Base-by-base conservation (phyloP, 2,888 invertebrate species). In the Griposia aprilina region DNA sequence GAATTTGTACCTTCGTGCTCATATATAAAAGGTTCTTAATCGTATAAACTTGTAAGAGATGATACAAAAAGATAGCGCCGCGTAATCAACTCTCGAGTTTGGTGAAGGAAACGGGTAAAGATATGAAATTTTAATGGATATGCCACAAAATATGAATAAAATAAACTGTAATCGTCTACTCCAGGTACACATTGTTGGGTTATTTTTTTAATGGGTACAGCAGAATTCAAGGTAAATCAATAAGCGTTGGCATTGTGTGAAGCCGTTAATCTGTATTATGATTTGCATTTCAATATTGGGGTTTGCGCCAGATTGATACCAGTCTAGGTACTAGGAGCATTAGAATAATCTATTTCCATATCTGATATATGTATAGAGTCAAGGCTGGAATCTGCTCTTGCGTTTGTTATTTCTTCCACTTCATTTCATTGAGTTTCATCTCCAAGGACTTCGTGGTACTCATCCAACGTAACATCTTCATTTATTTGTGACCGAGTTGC, bases 71-170 rank as follows among this genome's bases (percentile, higher is more conserved):
- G 92, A 92, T 91, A 90, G 86, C 86, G 78, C 76, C 50, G 87
- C 74, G 90, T 90, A 91, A 92, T 92, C 92, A 92, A 92, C 90
- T 90, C 85, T 81, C 77, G 80, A 85, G 81, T 82, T 82, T 87
- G 82, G 81, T 83, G 83, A 88, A 87, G 90, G 87, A 90, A 91
- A 87, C 83, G 86, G 78, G 80, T 86, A 78, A 84, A 88, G 88
- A 90, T 89, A 89, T 86, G 87, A 88, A 88, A 84, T 86, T 88
- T 87, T 86, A 87, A 88, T 88, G 88, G 85, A 80, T 84, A 82
- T 75, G 76, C 74, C 80, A 76, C 78, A 75, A 84, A 87, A 86
- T 78, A 55, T 79, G 69, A 78, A 80, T 88, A 85, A 86, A 80
- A 80, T 84, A 75, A 82, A 75, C 67, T 77, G 71, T 80, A 81